Base-by-base conservation (phyloP, 1,140 invertebrate genomes). In the Procambarus clarkii region DNA sequence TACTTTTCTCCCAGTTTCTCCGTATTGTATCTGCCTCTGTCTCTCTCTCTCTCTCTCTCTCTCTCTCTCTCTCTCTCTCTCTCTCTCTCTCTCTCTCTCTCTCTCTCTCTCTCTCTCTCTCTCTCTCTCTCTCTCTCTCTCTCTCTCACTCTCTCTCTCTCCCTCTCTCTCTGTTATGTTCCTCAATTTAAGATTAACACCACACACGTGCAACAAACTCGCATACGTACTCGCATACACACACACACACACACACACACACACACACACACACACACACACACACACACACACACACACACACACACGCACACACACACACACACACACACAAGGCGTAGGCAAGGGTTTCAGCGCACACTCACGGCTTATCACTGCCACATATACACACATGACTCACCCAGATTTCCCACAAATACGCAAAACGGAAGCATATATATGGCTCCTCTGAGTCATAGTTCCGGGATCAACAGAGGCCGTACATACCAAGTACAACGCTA, bases 251-350 rank as follows among this genome's bases (percentile, higher is more conserved):
- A 82, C 80, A 82, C 80, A 58, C 50, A 82, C 80, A 82, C 80
- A 58, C 78, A 80, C 78, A 80, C 78, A 80, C 78, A 50, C 78
- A 80, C 78, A 80, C 76, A 78, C 76, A 78, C 76, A 78, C 76
- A 78, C 79, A 54, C 79, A 21, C 24, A 46, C 78, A 80, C 54
- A 46, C 78, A 80, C 78, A 80, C 78, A 50, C 76, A 78, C 76
- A 78, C 45, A 80, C 54, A 80, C 45, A 46, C 78, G 60, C 60
- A 82, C 79, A 81, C 34, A 81, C 78, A 80, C 78, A 80, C 78
- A 80, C 78, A 80, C 78, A 80, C 78, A 50, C 78, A 80, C 78
- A 50, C 78, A 80, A 45, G n/a, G 50, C 80, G 60, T 45, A 82
- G 50, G 18, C 60, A 18, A 58, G 5, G 4, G 11, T 7, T 13